These are phyloP conservation scores for Dromococcyx pavoninus DNA, from an alignment of 2,797 vertebrate genomes.

Conservation along the genomic window DNA sequence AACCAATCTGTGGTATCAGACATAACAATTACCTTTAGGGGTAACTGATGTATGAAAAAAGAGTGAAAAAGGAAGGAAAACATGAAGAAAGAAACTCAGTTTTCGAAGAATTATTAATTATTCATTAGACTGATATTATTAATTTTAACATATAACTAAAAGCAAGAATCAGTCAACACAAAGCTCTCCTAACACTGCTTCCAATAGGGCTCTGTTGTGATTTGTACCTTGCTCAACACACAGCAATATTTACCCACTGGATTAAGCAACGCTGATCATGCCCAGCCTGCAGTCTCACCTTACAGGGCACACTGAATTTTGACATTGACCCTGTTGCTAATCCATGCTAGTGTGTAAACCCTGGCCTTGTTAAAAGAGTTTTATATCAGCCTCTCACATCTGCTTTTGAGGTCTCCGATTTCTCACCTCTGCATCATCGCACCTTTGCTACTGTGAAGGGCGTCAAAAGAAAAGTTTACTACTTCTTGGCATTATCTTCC, in stretches of 20 bases:
- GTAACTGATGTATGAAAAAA: not conserved
- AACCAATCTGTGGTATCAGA: not conserved
- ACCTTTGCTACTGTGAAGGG: not conserved
- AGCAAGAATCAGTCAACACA: not conserved
- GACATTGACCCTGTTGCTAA: not conserved
- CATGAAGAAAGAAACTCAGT: not conserved
- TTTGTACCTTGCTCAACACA: not conserved
- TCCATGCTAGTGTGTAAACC: not conserved
- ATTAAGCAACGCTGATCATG: not conserved
- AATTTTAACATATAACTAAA: not conserved
- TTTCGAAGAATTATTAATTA: not conserved
- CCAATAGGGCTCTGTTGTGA: not conserved
- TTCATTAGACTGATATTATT: not conserved
- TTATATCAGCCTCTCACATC: not conserved
- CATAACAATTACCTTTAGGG: not conserved
- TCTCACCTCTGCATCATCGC: not conserved
- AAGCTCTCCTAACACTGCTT: not conserved
- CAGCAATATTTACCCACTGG: slow-evolving; percentile 7
- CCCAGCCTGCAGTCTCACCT: not conserved
- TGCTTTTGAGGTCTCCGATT: not conserved
- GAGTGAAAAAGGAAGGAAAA: not conserved
- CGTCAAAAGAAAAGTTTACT: not conserved
- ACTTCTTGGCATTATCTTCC: not conserved
- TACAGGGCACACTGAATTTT: slow-evolving; percentile 8
- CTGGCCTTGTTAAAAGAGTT: not conserved